Evolutionary conservation across 1,140 invertebrate genomes (phyloP).

Genomic region (Scylla paramamosain): DNA sequence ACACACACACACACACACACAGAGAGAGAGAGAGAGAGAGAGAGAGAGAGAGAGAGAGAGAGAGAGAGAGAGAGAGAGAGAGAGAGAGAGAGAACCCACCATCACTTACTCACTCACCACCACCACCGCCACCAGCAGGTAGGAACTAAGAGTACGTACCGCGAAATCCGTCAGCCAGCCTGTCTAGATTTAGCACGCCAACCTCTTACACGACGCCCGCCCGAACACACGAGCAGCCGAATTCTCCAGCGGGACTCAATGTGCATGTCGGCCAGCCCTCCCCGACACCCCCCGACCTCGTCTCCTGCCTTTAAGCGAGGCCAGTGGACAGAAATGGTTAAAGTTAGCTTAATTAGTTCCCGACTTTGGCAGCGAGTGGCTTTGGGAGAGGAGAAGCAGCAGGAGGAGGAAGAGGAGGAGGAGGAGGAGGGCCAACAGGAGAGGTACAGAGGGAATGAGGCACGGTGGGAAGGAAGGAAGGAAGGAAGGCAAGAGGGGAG

Average conservation of each 20-base stretch:
- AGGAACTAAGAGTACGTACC: no score
- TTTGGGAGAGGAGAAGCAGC: not conserved
- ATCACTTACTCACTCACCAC: no score
- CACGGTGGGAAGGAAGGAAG: not conserved
- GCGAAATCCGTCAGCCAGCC: no score
- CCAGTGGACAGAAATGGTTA: conserved; percentile 21
- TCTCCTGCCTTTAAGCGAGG: conserved; percentile 11
- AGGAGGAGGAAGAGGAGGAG: not conserved
- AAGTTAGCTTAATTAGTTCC: conserved; percentile 24
- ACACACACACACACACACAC: no score
- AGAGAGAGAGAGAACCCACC: no score
- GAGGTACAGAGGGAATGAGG: not conserved
- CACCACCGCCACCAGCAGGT: no score
- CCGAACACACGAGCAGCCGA: not conserved
- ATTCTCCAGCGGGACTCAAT: not conserved
- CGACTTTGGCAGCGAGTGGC: conserved; percentile 15
- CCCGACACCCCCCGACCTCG: conserved; percentile 14
- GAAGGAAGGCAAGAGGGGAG: not conserved
- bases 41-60: no score
- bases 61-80: no score
- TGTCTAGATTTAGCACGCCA: not conserved
- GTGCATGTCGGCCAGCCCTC: not conserved
- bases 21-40: no score
- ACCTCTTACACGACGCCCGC: not conserved
- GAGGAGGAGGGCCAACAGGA: not conserved